Evolutionary conservation across 1,140 invertebrate genomes (phyloP).

Genomic region (Drusus annulatus): DNA sequence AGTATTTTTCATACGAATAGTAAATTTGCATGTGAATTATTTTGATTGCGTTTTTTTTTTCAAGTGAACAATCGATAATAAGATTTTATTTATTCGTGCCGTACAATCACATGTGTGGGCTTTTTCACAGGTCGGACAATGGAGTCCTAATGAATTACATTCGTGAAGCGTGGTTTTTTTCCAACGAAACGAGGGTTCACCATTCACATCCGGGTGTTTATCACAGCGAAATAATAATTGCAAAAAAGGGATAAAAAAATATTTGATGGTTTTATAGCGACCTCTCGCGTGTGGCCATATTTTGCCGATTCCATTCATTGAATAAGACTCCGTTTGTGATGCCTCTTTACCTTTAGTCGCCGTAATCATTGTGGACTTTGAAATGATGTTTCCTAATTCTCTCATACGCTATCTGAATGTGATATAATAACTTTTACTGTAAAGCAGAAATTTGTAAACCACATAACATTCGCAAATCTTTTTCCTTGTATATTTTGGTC

Average conservation of each 20-base stretch:
- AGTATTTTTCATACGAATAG: no score
- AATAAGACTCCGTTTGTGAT: conserved; percentile 17
- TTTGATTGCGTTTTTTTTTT: no score
- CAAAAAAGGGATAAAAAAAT: neutral
- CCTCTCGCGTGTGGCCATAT: conserved; percentile 7
- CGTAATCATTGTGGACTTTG: neutral
- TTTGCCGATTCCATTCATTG: conserved; percentile 10
- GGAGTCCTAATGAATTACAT: neutral
- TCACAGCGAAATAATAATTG: conserved; percentile 7
- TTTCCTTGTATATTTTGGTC: no score
- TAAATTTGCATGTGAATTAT: no score
- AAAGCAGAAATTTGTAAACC: no score
- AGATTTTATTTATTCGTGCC: no score
- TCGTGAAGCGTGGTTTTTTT: no score
- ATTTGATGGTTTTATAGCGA: conserved; percentile 21
- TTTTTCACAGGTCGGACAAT: conserved; percentile 11
- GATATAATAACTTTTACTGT: no score
- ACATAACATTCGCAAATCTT: no score
- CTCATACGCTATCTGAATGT: no score
- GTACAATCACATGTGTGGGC: neutral
- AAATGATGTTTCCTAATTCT: no score
- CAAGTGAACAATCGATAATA: conserved; percentile 12
- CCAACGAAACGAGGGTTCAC: neutral
- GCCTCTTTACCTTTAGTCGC: neutral
- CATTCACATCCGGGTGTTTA: conserved; percentile 18